These are phyloP conservation scores for Pangasius sanitwongsei DNA, from an alignment of 2,797 vertebrate genomes.

Conservation along the genomic window DNA sequence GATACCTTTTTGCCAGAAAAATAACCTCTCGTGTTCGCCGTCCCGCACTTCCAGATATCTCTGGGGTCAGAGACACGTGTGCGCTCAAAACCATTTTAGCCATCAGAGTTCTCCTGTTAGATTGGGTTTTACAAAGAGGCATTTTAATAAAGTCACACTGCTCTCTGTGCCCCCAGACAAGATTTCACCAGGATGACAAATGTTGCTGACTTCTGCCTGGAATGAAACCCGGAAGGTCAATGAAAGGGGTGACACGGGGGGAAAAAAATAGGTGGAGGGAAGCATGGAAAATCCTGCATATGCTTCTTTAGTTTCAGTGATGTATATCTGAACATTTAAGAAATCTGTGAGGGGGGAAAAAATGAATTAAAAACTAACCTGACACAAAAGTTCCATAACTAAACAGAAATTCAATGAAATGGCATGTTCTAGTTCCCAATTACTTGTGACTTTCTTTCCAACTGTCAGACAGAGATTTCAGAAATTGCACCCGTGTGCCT, in stretches of 20 bases:
- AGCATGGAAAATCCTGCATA: slow-evolving; percentile 37
- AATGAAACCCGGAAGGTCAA: slow-evolving; percentile 79
- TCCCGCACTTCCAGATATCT: slow-evolving; percentile 55
- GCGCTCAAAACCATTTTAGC: slow-evolving; percentile 56
- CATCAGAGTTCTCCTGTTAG: slow-evolving; percentile 62
- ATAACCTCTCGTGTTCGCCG: slow-evolving; percentile 53
- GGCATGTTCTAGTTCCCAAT: slow-evolving; percentile 73
- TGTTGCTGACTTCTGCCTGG: slow-evolving; percentile 76
- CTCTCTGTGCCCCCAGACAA: slow-evolving; percentile 71
- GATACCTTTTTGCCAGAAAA: slow-evolving; percentile 58
- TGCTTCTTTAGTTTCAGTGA: slow-evolving; percentile 64
- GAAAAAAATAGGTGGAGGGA: slow-evolving; percentile 39
- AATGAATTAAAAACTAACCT: slow-evolving; percentile 35
- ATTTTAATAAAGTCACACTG: slow-evolving; percentile 73
- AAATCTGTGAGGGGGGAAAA: slow-evolving; percentile 60
- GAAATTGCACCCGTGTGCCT: slow-evolving; percentile 63
- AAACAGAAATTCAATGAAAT: slow-evolving; percentile 69
- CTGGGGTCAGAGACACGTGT: slow-evolving; percentile 52
- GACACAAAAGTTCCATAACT: slow-evolving; percentile 48
- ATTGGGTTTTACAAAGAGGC: slow-evolving; percentile 76
- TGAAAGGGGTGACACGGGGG: slow-evolving; percentile 34
- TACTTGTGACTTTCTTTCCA: slow-evolving; percentile 71
- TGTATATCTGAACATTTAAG: slow-evolving; percentile 76
- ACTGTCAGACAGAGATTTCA: slow-evolving; percentile 65
- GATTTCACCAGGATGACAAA: slow-evolving; percentile 78